Evolutionary conservation across 2,797 vertebrate species (phyloP).

Genomic region (Pseudocheirus occidentalis): DNA sequence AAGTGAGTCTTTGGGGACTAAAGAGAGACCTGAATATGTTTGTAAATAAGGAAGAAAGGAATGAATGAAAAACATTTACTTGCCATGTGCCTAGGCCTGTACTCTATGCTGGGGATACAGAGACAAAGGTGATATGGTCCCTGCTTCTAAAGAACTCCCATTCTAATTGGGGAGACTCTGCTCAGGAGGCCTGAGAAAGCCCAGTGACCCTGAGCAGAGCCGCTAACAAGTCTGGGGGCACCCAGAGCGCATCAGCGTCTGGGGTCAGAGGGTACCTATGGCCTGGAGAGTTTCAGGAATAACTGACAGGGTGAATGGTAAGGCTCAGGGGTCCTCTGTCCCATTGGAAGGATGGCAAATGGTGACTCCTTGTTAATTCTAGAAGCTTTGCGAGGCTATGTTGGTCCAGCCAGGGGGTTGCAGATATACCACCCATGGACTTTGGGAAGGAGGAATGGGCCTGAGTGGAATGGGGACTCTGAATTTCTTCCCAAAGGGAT

Average conservation of each 20-base stretch:
- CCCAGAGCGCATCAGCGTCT: not conserved
- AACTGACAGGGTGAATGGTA: not conserved
- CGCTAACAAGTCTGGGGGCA: rapidly evolving
- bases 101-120: not conserved
- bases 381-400: not conserved
- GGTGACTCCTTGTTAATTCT: not conserved
- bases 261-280: not conserved
- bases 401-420: not conserved
- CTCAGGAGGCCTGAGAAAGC: not conserved
- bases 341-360: not conserved
- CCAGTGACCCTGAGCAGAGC: not conserved
- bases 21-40: not conserved
- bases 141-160: not conserved
- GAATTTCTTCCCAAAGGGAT: not conserved
- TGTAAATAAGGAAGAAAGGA: not conserved
- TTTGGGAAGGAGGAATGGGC: not conserved
- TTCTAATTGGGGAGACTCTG: not conserved
- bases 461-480: not conserved
- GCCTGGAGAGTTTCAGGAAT: not conserved
- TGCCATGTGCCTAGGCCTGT: too few relatives aligned
- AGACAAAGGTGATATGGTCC: not conserved
- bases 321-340: not conserved
- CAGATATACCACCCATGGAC: not conserved
- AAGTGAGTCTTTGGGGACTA: not conserved
- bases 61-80: not conserved